Base-by-base conservation (phyloP, 2,113 vertebrate species). In the Neofelis nebulosa region DNA sequence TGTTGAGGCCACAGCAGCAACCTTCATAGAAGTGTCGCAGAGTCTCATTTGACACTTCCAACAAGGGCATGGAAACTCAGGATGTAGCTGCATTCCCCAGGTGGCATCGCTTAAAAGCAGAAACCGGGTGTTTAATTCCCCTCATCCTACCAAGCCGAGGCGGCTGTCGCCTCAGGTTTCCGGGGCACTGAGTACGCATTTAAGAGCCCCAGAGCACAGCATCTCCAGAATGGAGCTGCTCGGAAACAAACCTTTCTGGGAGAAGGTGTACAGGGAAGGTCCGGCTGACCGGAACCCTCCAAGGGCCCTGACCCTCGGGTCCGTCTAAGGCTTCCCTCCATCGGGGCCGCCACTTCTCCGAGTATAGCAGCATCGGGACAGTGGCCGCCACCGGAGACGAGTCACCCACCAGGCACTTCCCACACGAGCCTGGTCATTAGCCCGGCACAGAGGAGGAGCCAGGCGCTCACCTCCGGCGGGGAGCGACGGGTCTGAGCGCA, bases 171-270 rank as follows among this genome's bases (percentile, higher is more conserved):
- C 76, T 15, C 7, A 1, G 55, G 57, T 55, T 73, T 48, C 4
- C 0, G 27, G 0, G 21, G 50, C 41, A 0, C 27, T 2, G 27
- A 12, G 27, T 3, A 48, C 0, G 4, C 33, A 1, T 33, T 68
- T n/a, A 23, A 41, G 74, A 63, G 57, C 50, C 57, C 19, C 33
- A 6, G 33, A 61, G 29, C 73, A 57, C 73, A 0, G 52, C 29
- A 57, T 2, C n/a, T 50, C 21, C 73, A 52, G 63, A 57, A 12
- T 3, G 8, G 41, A 36, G 57, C 76, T 31, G 55, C 41, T 91
- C 18, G 1, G 3, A 55, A 52, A 50, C 69, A 19, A 63, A 71
- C 66, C 36, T 69, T 15, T 29, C 23, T 10, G 19, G 12, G 27
- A 63, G 50, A 21, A 45, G 27, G 57, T 4, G 41, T 13, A 27